Conservation (phyloP, 2,113 vertebrate genomes). For the Notarius quadriscutis region DNA sequence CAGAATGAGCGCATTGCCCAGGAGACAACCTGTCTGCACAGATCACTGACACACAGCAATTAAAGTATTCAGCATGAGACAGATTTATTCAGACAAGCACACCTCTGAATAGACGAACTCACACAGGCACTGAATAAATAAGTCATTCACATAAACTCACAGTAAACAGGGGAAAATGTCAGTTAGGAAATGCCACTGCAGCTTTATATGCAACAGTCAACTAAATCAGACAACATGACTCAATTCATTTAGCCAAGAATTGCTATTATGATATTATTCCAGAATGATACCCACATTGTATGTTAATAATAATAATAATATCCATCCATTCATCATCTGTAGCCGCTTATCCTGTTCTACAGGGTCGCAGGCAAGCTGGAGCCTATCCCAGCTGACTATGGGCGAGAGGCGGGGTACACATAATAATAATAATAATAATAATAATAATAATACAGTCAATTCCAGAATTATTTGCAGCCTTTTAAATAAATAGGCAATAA, state of each 20-base stretch:
- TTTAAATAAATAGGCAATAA: background rate
- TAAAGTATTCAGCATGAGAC: conserved; percentile 34
- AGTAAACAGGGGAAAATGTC: background rate
- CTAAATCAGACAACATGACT: background rate
- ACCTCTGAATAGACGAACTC: conserved; percentile 16
- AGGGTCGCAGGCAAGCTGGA: too few relatives aligned
- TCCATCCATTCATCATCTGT: too few relatives aligned
- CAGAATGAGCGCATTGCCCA: background rate
- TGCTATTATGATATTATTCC: background rate
- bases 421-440: background rate
- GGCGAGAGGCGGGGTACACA: too few relatives aligned
- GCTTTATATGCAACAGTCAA: background rate
- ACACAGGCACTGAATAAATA: background rate
- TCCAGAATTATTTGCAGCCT: background rate
- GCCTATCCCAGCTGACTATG: too few relatives aligned
- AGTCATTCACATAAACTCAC: conserved; percentile 12
- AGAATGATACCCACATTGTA: background rate
- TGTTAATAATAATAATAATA: background rate
- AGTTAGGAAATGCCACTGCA: background rate
- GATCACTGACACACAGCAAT: conserved; percentile 19
- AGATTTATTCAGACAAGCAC: conserved; percentile 37
- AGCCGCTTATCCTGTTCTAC: too few relatives aligned
- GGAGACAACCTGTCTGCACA: background rate
- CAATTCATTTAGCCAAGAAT: background rate
- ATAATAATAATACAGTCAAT: background rate